Conservation (phyloP, 2,113 vertebrate species). For the Phrynosoma blainvillii region DNA sequence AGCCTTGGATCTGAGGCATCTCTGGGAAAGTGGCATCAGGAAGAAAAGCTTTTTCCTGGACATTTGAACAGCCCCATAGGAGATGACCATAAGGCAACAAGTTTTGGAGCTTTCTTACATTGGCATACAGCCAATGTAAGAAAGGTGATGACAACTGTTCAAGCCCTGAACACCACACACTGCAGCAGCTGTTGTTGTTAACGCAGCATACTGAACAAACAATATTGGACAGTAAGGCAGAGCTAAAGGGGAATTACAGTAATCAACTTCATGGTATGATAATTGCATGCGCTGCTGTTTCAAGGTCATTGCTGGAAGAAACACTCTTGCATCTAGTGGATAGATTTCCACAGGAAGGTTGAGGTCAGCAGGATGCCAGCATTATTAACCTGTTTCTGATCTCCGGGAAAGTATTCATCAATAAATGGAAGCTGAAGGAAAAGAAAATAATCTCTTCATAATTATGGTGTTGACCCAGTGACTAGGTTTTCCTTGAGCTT, state of each 20-base stretch:
- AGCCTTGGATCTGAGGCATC: not conserved
- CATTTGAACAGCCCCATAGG: not conserved
- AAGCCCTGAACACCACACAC: not conserved
- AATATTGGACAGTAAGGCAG: not conserved
- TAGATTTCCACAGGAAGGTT: conserved; percentile 12
- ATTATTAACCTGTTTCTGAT: conserved; percentile 31
- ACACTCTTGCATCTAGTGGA: conserved; percentile 20
- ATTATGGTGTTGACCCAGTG: not conserved
- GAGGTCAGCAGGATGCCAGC: conserved; percentile 20
- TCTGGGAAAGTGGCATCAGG: not conserved
- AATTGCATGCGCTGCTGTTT: conserved; percentile 27
- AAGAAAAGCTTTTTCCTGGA: not conserved
- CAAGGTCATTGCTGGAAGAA: conserved; percentile 5
- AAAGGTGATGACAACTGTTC: not conserved
- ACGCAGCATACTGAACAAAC: not conserved
- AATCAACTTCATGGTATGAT: conserved; percentile 3
- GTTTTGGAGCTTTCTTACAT: not conserved
- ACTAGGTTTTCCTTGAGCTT: not conserved
- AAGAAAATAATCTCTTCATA: not conserved
- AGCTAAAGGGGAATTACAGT: conserved; percentile 30
- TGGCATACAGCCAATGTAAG: not conserved
- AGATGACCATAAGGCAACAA: not conserved
- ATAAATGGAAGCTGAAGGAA: conserved; percentile 8
- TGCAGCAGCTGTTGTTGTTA: not conserved
- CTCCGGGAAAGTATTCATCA: not conserved